Percentiles rank a stretch among this genome's conserved stretches.
These are phyloP conservation scores for Tadarida brasiliensis DNA, from an alignment of 2,797 vertebrate species.

Conservation along the genomic window DNA sequence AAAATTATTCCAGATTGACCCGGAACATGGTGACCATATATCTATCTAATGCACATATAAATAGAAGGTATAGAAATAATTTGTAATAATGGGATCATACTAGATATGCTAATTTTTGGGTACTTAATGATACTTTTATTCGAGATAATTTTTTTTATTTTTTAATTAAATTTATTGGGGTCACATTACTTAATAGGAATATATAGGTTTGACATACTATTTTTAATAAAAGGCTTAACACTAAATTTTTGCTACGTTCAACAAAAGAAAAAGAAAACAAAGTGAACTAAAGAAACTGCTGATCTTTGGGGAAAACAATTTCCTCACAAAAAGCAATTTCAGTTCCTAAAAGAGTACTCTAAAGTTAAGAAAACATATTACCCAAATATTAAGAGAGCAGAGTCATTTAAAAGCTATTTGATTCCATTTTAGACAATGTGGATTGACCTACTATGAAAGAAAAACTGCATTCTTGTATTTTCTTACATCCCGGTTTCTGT, in stretches of 20 bases:
- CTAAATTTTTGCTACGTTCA: neutral
- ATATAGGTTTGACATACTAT: neutral
- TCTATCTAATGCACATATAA: neutral
- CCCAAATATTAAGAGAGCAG: neutral
- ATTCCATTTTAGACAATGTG: neutral
- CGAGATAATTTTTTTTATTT: neutral
- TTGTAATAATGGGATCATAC: constrained; percentile 11
- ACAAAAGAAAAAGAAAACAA: constrained; percentile 17
- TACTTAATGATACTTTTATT: neutral
- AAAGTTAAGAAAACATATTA: constrained; percentile 53
- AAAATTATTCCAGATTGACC: neutral
- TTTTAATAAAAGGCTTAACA: constrained; percentile 1
- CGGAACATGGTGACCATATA: neutral
- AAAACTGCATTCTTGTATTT: neutral
- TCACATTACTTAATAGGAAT: neutral
- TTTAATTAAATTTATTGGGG: neutral
- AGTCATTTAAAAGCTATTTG: neutral
- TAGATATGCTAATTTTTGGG: constrained; percentile 6
- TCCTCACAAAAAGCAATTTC: constrained; percentile 53
- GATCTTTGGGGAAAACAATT: neutral
- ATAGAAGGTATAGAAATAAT: neutral
- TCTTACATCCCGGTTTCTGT: neutral
- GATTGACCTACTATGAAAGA: neutral
- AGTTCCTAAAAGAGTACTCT: constrained; percentile 13
- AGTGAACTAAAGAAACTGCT: constrained; percentile 36